Evolutionary conservation across 2,888 invertebrate species (phyloP), one percentile per base, ranked within the genome.

Genomic region (Drosophila infuscata): DNA sequence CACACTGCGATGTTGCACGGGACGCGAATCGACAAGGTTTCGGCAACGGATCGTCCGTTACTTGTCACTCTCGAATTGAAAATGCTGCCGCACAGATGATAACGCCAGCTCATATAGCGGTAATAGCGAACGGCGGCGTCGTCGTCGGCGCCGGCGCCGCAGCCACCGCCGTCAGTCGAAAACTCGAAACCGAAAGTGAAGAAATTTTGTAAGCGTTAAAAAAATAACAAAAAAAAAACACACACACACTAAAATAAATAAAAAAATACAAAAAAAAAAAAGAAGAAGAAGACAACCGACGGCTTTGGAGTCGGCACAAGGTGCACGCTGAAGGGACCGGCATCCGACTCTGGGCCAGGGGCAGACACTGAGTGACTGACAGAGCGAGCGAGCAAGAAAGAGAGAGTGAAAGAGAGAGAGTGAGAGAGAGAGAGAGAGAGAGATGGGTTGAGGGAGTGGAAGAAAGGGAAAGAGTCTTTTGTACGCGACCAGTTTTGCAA

Each of bases 11-110:
- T 52, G 35, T 25, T 25, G 33, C 46, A 56, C 62, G 70, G 52
- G 51, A 29, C 46, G 60, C 49, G 59, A 12, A 25, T 35, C 29
- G 61, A 36, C 60, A 51, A 43, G 41, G 62, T 58, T 56, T 59
- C 35, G 66, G 66, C 56, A 60, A 76, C 61, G 52, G 60, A 52
- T 58, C 51, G 91, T 91, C 91, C 92, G 93, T 83, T 81, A 88
- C 90, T 92, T 92, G 90, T 91, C 92, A 91, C 92, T 91, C 89
- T 91, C 92, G 91, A 91, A 88, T 90, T 91, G 77, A 90, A 93
- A 93, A 93, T 93, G 93, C 91, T 91, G 91, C 84, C 81, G 80
- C 82, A 78, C 81, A 84, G 91, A 91, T 91, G 89, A 86, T 91
- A 88, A 86, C 91, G 83, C 85, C 87, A 90, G 84, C 88, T 93